Evolutionary conservation across 2,888 invertebrate species (phyloP).

Genomic region (Endomychus coccineus): DNA sequence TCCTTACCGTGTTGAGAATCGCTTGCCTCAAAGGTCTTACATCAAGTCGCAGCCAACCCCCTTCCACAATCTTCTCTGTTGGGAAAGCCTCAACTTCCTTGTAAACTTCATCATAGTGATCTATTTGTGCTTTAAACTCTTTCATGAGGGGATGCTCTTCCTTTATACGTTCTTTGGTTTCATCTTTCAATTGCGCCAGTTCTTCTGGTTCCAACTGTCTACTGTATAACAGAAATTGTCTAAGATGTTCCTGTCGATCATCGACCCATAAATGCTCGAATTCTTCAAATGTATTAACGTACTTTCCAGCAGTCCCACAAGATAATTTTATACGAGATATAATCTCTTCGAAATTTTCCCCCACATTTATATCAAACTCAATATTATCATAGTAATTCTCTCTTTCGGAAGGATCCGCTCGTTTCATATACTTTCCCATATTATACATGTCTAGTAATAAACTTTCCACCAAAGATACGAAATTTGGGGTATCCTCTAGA

Average conservation of each 20-base stretch:
- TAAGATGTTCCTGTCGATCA: constrained; percentile 66
- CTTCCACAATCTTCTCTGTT: constrained; percentile 58
- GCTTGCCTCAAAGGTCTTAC: constrained; percentile 72
- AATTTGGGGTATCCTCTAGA: constrained; percentile 55
- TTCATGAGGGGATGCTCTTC: constrained; percentile 29
- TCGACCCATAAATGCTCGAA: constrained; percentile 78
- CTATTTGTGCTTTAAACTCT: constrained; percentile 71
- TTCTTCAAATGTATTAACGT: constrained; percentile 50
- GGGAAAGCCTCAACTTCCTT: constrained; percentile 65
- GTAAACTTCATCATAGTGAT: constrained; percentile 72
- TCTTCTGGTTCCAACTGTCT: constrained; percentile 66
- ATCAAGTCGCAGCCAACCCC: constrained; percentile 54
- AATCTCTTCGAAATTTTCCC: constrained; percentile 53
- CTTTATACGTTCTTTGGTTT: constrained; percentile 20
- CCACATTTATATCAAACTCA: constrained; percentile 50
- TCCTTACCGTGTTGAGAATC: constrained; percentile 73
- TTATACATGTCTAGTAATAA: constrained; percentile 71
- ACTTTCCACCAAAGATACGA: constrained; percentile 58
- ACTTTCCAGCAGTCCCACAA: constrained; percentile 41
- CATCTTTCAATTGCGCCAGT: constrained; percentile 49
- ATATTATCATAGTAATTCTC: constrained; percentile 46
- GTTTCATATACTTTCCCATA: constrained; percentile 63
- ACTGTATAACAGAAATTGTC: constrained; percentile 70
- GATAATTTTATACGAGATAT: constrained; percentile 36
- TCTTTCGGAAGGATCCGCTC: constrained; percentile 32